Evolutionary conservation across 1,140 invertebrate species (phyloP), one percentile per base, ranked within the genome.

Genomic region (Reticulitermes speratus): DNA sequence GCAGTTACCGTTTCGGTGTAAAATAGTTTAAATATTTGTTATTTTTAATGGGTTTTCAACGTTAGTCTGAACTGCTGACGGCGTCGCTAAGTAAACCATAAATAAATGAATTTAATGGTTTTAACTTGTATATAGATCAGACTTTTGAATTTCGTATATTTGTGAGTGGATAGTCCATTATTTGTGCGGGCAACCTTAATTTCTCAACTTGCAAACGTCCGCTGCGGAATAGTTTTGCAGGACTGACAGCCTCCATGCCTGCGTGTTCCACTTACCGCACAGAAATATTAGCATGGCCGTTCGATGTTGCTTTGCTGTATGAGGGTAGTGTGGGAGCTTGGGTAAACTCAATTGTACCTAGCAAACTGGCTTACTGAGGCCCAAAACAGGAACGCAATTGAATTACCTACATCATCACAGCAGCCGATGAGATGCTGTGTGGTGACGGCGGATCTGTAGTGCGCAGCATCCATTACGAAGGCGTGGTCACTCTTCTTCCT

Each of bases 331-430:
- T 65, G 59, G 25, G 14, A 30, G 65, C n/a, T 75, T 25, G 25
- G 65, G 65, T 30, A 75, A 75, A 75, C 65, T 75, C 65, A 75
- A 75, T 75, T 75, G 65, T 75, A n/a, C 65, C 65, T 75, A 75
- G 25, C 25, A 75, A 75, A 75, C 65, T 30, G 65, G 65, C 65
- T 75, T 75, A 75, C 65, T 75, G 65, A 75, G 65, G 8, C 65
- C 65, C 65, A 75, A 75, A 75, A 75, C 65, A 75, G 25, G 25
- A 30, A 30, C 65, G 65, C 65, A 30, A 75, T 75, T 75, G 65
- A 75, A 75, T 75, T 75, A 75, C 65, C 25, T 30, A 16, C 65
- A 30, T 75, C 65, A 30, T 75, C 65, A 75, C 65, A 30, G 65
- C 65, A 75, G 65, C 65, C 65, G 65, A 75, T 30, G 65, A 75